phyloP scores from a whole-genome alignment of 2,113 vertebrate genomes.

The Fukomys damarensis region DNA sequence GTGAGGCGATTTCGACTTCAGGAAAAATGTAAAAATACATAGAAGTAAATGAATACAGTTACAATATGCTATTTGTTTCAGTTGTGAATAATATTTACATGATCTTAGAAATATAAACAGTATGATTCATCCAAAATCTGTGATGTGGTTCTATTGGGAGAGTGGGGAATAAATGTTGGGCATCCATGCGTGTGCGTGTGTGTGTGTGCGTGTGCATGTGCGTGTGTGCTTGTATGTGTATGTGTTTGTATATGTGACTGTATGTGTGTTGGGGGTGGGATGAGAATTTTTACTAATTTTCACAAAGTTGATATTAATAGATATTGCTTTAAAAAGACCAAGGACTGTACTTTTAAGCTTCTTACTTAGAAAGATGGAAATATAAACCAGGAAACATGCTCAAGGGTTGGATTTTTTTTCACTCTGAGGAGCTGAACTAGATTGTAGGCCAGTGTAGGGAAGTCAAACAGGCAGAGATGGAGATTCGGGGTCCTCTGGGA shows the following conservation, averaged over 20 bases:
- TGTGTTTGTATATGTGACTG: not conserved
- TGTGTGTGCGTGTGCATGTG: no score
- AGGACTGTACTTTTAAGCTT: not conserved
- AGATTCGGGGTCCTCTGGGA: not conserved
- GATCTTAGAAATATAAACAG: not conserved
- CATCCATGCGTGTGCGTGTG: not conserved
- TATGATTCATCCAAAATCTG: not conserved
- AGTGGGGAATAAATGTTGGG: not conserved
- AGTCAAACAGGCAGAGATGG: not conserved
- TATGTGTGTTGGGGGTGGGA: not conserved
- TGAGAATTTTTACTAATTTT: not conserved
- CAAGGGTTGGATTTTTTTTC: not conserved
- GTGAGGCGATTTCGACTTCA: not conserved
- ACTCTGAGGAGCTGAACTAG: not conserved
- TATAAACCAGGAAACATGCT: not conserved
- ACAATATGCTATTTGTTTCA: not conserved
- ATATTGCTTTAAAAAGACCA: not conserved
- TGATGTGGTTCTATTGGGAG: not conserved
- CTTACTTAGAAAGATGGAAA: not conserved
- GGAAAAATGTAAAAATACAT: not conserved
- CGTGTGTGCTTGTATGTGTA: no score
- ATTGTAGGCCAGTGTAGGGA: not conserved
- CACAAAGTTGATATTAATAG: not conserved
- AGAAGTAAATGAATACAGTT: conserved; percentile 21
- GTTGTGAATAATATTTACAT: not conserved